phyloP scores from a whole-genome alignment of 2,113 vertebrate species.

The Cairina moschata region DNA sequence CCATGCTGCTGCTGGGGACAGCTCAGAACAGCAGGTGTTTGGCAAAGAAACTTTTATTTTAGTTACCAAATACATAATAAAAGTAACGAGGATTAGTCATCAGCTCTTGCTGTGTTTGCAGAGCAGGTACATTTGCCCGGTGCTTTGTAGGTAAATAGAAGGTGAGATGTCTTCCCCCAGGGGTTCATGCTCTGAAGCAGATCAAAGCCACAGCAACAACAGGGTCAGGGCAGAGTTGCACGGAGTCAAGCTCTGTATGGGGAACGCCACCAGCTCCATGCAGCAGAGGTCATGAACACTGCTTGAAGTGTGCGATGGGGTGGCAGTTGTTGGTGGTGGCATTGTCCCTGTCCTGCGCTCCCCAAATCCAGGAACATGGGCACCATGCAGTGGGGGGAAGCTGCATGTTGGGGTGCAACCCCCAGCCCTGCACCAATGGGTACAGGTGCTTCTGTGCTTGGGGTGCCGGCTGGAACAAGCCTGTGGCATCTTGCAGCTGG shows the following conservation, averaged over 20 bases:
- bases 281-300: rapidly evolving
- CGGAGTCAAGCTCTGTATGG: rapidly evolving
- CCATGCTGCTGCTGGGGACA: not conserved
- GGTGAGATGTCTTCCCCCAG: not conserved
- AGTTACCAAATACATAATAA: slow-evolving; percentile 25
- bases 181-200: not conserved
- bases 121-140: rapidly evolving
- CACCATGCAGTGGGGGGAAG: not conserved
- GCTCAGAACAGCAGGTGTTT: slow-evolving; percentile 12
- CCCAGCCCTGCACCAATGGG: too few relatives aligned
- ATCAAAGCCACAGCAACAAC: not conserved
- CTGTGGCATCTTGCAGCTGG: rapidly evolving
- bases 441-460: too few relatives aligned
- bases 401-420: not conserved
- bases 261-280: rapidly evolving
- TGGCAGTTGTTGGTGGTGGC: not conserved
- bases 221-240: not conserved
- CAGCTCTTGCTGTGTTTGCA: not conserved
- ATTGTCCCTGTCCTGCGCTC: not conserved
- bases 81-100: slow-evolving; percentile 8
- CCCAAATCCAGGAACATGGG: rapidly evolving
- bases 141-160: not conserved
- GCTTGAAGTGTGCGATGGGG: rapidly evolving
- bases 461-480: rapidly evolving
- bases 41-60: not conserved